phyloP scores from a whole-genome alignment of 2,113 vertebrate species.

The Promerops cafer region DNA sequence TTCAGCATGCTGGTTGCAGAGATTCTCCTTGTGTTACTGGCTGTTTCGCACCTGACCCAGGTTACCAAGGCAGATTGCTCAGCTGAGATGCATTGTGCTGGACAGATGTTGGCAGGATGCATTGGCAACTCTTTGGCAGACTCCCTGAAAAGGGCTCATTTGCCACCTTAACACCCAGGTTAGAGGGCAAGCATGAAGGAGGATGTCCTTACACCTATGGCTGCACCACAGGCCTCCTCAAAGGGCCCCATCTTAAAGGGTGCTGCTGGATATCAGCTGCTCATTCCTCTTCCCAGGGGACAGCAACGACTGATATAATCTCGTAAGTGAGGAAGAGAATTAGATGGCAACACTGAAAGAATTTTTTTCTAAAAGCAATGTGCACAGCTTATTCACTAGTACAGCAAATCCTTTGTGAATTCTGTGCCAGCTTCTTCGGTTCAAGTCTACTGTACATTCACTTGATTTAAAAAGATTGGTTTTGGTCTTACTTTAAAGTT shows the following conservation, averaged over 20 bases:
- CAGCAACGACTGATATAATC: background rate
- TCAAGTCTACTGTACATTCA: conserved; percentile 65
- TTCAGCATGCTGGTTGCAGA: background rate
- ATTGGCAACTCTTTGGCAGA: background rate
- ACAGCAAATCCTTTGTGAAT: conserved; percentile 45
- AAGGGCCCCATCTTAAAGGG: background rate
- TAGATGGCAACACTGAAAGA: background rate
- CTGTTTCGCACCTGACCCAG: background rate
- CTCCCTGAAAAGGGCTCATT: background rate
- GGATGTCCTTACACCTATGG: background rate
- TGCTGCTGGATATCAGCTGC: background rate
- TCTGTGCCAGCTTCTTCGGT: conserved; percentile 49
- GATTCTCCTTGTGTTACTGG: background rate
- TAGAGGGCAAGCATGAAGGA: background rate
- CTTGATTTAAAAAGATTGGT: conserved; percentile 62
- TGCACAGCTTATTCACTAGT: background rate
- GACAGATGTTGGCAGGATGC: background rate
- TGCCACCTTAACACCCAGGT: background rate
- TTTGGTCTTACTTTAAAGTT: conserved; percentile 69
- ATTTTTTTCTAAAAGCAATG: background rate
- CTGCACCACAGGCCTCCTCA: background rate
- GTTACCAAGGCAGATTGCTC: background rate
- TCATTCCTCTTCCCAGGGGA: background rate
- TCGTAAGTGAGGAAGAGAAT: background rate
- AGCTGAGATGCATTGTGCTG: background rate